These are phyloP conservation scores for Siderastrea radians DNA, from an alignment of 92 coral and sea anemone species.

Conservation along the genomic window DNA sequence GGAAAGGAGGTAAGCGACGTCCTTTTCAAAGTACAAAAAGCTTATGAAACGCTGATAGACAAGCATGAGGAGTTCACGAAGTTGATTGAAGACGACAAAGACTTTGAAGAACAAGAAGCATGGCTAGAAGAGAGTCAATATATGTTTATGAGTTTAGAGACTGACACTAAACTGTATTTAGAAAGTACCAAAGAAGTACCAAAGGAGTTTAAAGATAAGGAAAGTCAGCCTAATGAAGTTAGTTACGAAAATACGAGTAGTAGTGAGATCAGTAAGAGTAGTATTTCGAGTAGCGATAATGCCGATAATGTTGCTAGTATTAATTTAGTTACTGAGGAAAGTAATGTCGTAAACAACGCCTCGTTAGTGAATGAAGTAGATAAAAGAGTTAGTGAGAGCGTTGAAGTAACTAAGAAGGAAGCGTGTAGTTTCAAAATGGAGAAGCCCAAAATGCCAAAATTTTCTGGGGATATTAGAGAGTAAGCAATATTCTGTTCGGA, in stretches of 20 bases:
- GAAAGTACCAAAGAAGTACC: not conserved
- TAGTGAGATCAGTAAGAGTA: too few species aligned
- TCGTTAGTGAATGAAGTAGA: not conserved
- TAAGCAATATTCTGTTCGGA: not conserved
- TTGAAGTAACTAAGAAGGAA: not conserved
- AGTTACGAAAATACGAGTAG: not conserved
- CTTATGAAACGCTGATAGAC: not conserved
- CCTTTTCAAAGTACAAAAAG: too few species aligned
- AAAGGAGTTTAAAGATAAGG: not conserved
- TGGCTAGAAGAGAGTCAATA: constrained; percentile 48
- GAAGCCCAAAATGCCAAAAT: too few species aligned
- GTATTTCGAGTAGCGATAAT: too few species aligned
- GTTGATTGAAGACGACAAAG: constrained; percentile 52
- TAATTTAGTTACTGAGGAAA: too few species aligned
- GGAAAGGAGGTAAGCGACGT: too few species aligned
- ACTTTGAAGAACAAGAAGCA: constrained; percentile 47
- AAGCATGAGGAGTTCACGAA: constrained; percentile 52
- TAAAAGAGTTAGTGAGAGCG: not conserved
- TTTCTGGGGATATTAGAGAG: not conserved
- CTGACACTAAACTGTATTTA: not conserved
- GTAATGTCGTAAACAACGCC: not conserved
- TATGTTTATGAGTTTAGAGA: not conserved
- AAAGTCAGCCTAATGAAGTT: not conserved
- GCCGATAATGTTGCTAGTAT: too few species aligned
- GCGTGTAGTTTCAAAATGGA: not conserved